Percentiles rank a stretch among this genome's conserved stretches.
phyloP scores from a whole-genome alignment of 2,888 invertebrate genomes.

The Calliphora vomitoria region DNA sequence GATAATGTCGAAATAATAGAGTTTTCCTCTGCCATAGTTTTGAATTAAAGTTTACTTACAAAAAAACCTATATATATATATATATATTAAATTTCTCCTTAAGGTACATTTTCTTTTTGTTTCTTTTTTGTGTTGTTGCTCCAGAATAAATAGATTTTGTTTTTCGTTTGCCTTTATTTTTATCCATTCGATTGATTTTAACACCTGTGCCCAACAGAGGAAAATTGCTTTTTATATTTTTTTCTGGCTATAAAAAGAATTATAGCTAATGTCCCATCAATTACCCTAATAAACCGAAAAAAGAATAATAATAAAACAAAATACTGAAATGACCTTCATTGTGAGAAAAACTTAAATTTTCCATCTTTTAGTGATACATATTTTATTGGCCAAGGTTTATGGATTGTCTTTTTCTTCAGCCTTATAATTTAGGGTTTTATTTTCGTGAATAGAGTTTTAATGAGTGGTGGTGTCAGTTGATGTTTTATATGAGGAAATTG shows the following conservation, averaged over 20 bases:
- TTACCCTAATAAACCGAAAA: constrained; percentile 57
- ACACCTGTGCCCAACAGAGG: constrained; percentile 64
- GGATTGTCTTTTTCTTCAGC: no score
- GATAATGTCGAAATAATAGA: constrained; percentile 62
- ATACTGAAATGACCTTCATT: constrained; percentile 51
- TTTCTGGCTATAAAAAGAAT: constrained; percentile 31
- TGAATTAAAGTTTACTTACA: constrained; percentile 43
- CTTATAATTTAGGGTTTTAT: no score
- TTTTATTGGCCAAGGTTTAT: constrained; percentile 30
- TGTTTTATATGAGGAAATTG: no score
- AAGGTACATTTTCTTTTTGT: constrained; percentile 27
- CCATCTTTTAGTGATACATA: constrained; percentile 32
- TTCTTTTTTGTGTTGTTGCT: neutral
- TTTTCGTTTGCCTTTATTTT: constrained; percentile 26
- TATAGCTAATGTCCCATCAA: constrained; percentile 68
- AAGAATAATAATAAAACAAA: neutral
- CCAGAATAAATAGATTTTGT: constrained; percentile 27
- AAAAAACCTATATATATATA: constrained; percentile 16
- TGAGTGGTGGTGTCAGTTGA: no score
- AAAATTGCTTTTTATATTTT: constrained; percentile 31
- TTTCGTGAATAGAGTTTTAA: no score
- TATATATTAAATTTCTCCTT: constrained; percentile 34
- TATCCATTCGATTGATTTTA: constrained; percentile 65
- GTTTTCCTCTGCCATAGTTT: constrained; percentile 32
- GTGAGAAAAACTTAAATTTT: constrained; percentile 10